Percentiles rank a stretch among this genome's conserved stretches.
These are phyloP conservation scores for Protosalanx chinensis DNA, from an alignment of 2,797 vertebrate species.

Conservation along the genomic window DNA sequence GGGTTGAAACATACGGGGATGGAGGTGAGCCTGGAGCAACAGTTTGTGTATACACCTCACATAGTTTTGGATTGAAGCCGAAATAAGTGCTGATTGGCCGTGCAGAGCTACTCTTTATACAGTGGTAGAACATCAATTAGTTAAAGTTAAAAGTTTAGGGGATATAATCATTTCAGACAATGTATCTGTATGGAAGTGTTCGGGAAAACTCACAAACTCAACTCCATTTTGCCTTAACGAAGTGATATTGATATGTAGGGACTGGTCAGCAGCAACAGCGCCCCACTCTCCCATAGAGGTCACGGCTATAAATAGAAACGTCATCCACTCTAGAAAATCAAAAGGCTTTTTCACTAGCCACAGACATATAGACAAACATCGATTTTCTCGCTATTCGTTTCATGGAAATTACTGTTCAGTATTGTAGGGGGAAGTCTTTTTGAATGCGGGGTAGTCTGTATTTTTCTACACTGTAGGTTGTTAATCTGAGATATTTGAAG, in stretches of 20 bases:
- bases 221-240: not conserved
- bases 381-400: slow-evolving; percentile 16
- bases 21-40: slow-evolving; percentile 73
- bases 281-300: slow-evolving; percentile 44
- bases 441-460: slow-evolving; percentile 2
- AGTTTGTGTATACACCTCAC: slow-evolving; percentile 9
- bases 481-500: not conserved
- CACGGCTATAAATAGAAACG: slow-evolving; percentile 55
- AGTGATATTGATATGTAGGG: slow-evolving; percentile 40
- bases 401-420: slow-evolving; percentile 12
- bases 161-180: not conserved
- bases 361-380: slow-evolving; percentile 27
- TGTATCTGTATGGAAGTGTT: not conserved
- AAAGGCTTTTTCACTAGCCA: slow-evolving; percentile 37
- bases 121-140: too few species aligned
- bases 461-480: not conserved
- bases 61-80: not conserved
- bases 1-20: slow-evolving; percentile 86
- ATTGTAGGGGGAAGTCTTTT: not conserved
- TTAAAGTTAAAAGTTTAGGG: too few species aligned
- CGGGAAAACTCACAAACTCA: not conserved
- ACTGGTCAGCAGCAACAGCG: slow-evolving; percentile 37
- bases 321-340: slow-evolving; percentile 47
- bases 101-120: too few species aligned
- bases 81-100: not conserved